Conservation (phyloP, 2,797 vertebrate species). For the Eleutherodactylus coqui region DNA sequence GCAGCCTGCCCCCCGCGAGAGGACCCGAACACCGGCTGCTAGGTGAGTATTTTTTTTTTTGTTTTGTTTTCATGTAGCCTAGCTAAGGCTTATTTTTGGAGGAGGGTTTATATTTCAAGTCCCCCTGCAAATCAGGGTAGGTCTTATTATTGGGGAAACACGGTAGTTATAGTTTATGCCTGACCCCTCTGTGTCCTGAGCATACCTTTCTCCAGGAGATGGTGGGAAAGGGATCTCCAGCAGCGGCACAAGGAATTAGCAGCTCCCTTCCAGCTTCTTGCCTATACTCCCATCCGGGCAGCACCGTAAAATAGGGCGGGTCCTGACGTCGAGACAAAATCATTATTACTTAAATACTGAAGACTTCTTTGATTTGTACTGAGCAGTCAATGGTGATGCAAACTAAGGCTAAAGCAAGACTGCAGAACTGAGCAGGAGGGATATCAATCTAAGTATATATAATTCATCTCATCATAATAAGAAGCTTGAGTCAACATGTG, state of each 20-base stretch:
- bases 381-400: neutral
- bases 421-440: neutral
- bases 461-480: neutral
- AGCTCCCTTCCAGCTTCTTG: conserved; percentile 98
- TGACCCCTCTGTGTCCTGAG: neutral
- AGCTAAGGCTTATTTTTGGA: too few species aligned
- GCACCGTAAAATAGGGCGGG: conserved; percentile 99
- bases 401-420: neutral
- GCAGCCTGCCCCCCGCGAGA: too few species aligned
- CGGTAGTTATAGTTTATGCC: too few species aligned
- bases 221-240: conserved; percentile 96
- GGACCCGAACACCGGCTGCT: too few species aligned
- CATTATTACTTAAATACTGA: neutral
- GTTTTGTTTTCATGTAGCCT: too few species aligned
- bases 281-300: conserved; percentile 98
- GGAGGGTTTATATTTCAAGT: too few species aligned
- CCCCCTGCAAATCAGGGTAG: too few species aligned
- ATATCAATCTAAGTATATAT: neutral
- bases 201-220: conserved; percentile 98
- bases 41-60: too few species aligned
- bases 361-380: neutral
- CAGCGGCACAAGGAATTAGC: conserved; percentile 96
- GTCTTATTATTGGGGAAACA: too few species aligned
- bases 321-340: conserved; percentile 77
- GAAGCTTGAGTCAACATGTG: too few species aligned